Evolutionary conservation across 2,888 invertebrate species (phyloP), one percentile per base, ranked within the genome.

Genomic region (Paralinhomoeus sp.): DNA sequence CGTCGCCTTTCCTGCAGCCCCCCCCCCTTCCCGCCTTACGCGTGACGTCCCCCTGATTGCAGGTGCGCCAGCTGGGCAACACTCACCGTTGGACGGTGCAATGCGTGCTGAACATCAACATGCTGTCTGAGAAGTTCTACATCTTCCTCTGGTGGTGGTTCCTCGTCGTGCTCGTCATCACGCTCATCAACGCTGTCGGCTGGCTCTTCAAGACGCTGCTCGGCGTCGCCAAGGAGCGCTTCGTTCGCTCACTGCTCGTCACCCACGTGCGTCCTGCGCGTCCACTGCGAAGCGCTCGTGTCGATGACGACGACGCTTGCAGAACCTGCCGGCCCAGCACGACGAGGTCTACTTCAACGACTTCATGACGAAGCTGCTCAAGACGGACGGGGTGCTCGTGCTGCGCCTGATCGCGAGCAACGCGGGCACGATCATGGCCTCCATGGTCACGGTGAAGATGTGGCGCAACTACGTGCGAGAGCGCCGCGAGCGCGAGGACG

Each of bases 91-190:
- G 24, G 23, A 37, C 43, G 17, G 43, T 43, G n/a, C 43, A 43
- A 34, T 43, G 43, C 34, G 43, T 43, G 18, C 39, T 43, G 33
- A 20, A 21, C 39, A 23, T 43, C 13, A 57, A 57, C 47, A 57
- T 55, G 57, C 56, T 60, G 55, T 57, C 56, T 52, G 59, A 59
- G 49, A 59, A 59, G 50, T 54, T 60, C 48, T 60, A 53, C 52
- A 49, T 60, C 46, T 55, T 57, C 51, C 41, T 60, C 31, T 60
- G 60, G 60, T 60, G 57, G 51, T 60, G 57, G 57, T 50, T 58
- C 41, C 47, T 49, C 3, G 31, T 53, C 18, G 47, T 59, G 27
- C 38, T 51, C 21, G 24, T 53, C 24, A 24, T 56, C 35, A 56
- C 55, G 7, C 7, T 40, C 18, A 15, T 24, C 24, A 24, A 24